Conservation (phyloP, 2,113 vertebrate genomes). For the Amblyornis subalaris region DNA sequence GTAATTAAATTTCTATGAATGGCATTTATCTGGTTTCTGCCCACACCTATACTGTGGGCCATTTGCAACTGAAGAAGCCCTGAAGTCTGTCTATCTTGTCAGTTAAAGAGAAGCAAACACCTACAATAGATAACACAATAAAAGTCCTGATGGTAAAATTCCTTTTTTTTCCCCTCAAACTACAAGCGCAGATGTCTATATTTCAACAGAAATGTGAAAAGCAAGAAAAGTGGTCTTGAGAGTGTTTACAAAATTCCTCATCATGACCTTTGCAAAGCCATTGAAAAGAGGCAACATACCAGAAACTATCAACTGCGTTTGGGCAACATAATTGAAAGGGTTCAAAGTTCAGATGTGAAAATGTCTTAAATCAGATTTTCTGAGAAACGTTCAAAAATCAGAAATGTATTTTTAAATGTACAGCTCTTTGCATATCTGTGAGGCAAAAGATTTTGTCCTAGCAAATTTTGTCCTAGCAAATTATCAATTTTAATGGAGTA, state of each 20-base stretch:
- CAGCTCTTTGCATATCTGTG: neutral
- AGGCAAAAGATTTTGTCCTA: neutral
- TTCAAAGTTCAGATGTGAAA: neutral
- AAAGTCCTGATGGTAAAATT: neutral
- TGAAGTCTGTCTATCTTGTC: neutral
- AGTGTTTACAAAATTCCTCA: neutral
- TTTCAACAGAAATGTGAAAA: neutral
- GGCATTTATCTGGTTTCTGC: neutral
- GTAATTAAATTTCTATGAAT: neutral
- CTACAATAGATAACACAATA: neutral
- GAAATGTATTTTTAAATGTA: neutral
- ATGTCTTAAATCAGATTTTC: neutral
- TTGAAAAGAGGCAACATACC: neutral
- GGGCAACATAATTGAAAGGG: neutral
- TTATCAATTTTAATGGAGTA: neutral
- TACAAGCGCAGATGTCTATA: neutral
- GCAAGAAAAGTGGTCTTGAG: neutral
- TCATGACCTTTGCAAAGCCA: neutral
- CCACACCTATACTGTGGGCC: neutral
- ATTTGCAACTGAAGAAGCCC: neutral
- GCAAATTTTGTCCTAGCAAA: neutral
- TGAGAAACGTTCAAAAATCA: neutral
- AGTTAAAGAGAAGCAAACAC: neutral
- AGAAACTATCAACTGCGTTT: neutral
- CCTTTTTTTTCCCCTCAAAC: neutral